Evolutionary conservation across 2,797 vertebrate genomes (phyloP).

Genomic region (Apogon hyalosoma): DNA sequence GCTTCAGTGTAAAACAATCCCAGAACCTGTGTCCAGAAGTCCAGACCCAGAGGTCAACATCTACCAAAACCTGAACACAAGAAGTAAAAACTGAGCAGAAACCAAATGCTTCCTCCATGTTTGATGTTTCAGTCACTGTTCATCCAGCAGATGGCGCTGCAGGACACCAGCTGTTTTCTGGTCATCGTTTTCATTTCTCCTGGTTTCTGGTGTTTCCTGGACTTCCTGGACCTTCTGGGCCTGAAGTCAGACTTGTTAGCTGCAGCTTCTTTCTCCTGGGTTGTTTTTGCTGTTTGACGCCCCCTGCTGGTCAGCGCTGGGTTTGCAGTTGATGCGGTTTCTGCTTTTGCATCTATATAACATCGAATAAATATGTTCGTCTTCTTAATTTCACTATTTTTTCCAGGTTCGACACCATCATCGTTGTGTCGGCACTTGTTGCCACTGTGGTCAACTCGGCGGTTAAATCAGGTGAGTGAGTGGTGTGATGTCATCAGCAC

Average conservation of each 20-base stretch:
- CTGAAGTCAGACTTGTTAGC: not conserved
- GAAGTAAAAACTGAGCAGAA: no score
- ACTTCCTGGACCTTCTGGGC: not conserved
- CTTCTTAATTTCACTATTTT: not conserved
- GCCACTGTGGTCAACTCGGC: slow-evolving; percentile 87
- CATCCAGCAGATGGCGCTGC: no score
- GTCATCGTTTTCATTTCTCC: not conserved
- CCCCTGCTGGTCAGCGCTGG: slow-evolving; percentile 19
- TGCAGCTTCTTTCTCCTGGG: slow-evolving; percentile 3
- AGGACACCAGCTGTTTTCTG: not conserved
- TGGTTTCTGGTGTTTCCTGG: slow-evolving; percentile 13
- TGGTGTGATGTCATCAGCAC: not conserved
- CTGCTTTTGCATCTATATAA: not conserved
- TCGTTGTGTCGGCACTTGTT: slow-evolving; percentile 89
- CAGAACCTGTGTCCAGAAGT: no score
- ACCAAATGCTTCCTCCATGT: no score
- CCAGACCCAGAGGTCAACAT: no score
- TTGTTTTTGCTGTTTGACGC: not conserved
- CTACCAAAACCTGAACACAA: no score
- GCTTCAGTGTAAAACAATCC: no score
- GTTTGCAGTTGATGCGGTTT: slow-evolving; percentile 6
- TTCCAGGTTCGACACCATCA: slow-evolving; percentile 92
- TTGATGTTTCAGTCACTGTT: no score
- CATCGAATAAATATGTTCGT: not conserved
- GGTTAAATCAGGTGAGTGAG: slow-evolving; percentile 85